Conservation (phyloP, 2,888 invertebrate species). For the Ennomos quercinarius region DNA sequence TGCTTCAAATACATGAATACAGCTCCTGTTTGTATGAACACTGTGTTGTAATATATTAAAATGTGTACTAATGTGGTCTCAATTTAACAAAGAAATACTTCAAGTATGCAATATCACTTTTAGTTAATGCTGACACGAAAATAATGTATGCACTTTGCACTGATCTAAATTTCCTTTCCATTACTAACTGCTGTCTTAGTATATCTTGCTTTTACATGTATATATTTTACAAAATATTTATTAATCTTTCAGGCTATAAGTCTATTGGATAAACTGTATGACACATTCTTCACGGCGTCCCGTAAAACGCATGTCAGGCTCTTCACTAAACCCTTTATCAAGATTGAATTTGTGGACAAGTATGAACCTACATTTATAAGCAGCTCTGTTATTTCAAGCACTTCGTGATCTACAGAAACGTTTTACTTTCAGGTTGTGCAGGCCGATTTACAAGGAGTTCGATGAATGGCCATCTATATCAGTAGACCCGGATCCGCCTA, state of each 20-base stretch:
- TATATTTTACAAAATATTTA: conserved; percentile 79
- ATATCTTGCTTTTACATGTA: conserved; percentile 46
- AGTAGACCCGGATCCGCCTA: conserved; percentile 72
- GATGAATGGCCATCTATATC: conserved; percentile 87
- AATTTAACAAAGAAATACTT: conserved; percentile 19
- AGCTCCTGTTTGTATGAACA: conserved; percentile 4
- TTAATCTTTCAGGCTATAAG: conserved; percentile 85
- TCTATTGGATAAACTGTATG: conserved; percentile 88
- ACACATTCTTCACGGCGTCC: conserved; percentile 80
- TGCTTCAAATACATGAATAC: conserved; percentile 10
- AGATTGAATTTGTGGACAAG: conserved; percentile 90
- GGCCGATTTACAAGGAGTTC: conserved; percentile 88
- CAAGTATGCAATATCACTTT: conserved; percentile 11
- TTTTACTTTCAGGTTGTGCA: conserved; percentile 76
- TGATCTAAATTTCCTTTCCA: conserved; percentile 38
- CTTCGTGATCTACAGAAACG: conserved; percentile 19
- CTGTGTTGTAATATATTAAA: neutral
- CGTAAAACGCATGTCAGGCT: conserved; percentile 85
- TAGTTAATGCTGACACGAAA: conserved; percentile 24
- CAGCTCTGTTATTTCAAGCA: conserved; percentile 34
- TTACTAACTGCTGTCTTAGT: conserved; percentile 35
- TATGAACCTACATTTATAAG: conserved; percentile 61
- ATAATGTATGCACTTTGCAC: conserved; percentile 25
- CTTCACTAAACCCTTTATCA: conserved; percentile 89
- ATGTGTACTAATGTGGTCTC: conserved; percentile 1